These are phyloP conservation scores for Malurus elegans DNA, from an alignment of 2,113 vertebrate genomes.

Conservation along the genomic window DNA sequence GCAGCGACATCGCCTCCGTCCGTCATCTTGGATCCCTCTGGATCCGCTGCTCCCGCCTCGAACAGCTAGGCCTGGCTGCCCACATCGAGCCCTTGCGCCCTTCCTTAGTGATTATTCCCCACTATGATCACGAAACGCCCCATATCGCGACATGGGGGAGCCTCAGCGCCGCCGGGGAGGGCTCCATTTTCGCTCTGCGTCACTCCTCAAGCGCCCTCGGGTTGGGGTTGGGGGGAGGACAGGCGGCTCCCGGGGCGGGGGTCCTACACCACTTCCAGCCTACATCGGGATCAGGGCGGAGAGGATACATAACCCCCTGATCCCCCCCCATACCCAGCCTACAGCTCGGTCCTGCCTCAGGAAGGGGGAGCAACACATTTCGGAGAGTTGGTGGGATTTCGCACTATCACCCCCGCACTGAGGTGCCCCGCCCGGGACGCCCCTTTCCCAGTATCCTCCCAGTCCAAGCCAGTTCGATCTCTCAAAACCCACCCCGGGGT, in stretches of 20 bases:
- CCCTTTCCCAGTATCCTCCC: neutral
- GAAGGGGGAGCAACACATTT: accelerated
- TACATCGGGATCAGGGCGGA: accelerated
- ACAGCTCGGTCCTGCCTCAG: neutral
- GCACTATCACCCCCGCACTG: neutral
- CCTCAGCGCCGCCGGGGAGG: neutral
- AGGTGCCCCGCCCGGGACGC: neutral
- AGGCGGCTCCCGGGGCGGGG: neutral
- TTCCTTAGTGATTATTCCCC: neutral
- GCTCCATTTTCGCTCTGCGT: neutral
- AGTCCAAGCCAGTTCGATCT: neutral
- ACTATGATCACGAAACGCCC: accelerated
- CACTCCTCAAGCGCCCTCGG: neutral
- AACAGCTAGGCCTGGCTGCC: neutral
- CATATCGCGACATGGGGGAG: neutral
- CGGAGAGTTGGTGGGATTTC: neutral
- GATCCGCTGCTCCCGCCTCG: neutral
- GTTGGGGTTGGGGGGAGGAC: no score
- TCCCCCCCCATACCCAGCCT: accelerated
- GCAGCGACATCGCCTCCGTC: neutral
- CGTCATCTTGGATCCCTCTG: neutral
- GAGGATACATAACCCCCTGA: no score
- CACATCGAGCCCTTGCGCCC: neutral
- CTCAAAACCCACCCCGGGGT: no score
- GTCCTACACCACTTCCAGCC: neutral